These are phyloP conservation scores for Frieseomelitta varia DNA, from an alignment of 1,140 invertebrate species.

Conservation along the genomic window DNA sequence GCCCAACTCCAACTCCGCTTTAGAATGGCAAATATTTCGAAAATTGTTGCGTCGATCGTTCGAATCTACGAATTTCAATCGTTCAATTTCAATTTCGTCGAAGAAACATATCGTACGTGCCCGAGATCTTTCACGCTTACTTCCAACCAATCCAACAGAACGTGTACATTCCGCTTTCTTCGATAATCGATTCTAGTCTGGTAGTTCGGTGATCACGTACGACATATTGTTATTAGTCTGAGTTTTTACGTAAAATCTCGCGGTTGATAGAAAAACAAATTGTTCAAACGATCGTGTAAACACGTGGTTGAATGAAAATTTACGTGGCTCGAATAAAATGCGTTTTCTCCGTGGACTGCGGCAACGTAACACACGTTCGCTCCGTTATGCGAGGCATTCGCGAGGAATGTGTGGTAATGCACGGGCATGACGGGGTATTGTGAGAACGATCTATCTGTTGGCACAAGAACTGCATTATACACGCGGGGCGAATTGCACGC, in stretches of 20 bases:
- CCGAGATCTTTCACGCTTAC: constrained; percentile 2
- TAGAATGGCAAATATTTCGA: constrained; percentile 45
- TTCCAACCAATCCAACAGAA: neutral
- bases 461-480: constrained; percentile 19
- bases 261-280: neutral
- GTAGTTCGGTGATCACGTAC: no score
- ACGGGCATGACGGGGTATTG: constrained; percentile 6
- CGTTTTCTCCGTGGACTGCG: neutral
- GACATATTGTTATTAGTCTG: no score
- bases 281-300: neutral
- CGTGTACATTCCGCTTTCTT: neutral
- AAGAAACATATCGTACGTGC: no score
- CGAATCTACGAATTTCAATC: constrained; percentile 28
- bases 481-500: neutral
- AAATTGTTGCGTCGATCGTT: constrained; percentile 5
- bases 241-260: neutral
- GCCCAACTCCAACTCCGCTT: constrained; percentile 25
- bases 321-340: neutral
- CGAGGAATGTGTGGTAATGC: constrained; percentile 6
- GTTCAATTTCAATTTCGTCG: constrained; percentile 28
- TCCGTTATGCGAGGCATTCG: neutral
- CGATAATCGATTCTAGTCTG: constrained; percentile 23
- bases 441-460: constrained; percentile 26
- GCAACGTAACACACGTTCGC: neutral
- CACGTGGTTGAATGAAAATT: neutral